Evolutionary conservation across 2,888 invertebrate genomes (phyloP).

Genomic region (Orchestes rusci): DNA sequence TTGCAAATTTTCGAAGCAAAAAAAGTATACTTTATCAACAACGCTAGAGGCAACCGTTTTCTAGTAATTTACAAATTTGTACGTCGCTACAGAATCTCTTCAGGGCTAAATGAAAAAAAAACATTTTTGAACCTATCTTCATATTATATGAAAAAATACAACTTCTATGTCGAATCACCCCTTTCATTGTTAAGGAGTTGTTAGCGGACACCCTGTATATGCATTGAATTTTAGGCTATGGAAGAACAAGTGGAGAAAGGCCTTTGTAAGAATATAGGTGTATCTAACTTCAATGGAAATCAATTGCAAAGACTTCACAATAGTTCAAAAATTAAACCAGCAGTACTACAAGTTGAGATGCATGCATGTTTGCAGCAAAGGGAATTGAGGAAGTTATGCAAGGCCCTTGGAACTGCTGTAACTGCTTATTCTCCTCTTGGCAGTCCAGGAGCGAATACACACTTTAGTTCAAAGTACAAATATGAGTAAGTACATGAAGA

Average conservation of each 20-base stretch:
- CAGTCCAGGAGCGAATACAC: slow-evolving; percentile 60
- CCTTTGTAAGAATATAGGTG: slow-evolving; percentile 60
- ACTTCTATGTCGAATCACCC: no score
- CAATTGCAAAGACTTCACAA: slow-evolving; percentile 61
- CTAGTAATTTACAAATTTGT: no score
- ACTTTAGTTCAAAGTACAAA: slow-evolving; percentile 56
- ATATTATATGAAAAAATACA: no score
- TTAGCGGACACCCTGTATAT: no score
- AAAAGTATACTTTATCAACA: no score
- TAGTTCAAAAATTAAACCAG: slow-evolving; percentile 57
- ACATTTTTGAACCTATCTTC: no score
- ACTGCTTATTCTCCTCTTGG: slow-evolving; percentile 68
- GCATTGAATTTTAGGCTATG: no score
- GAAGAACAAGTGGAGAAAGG: slow-evolving; percentile 59
- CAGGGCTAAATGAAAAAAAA: no score
- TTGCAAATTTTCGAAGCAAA: no score
- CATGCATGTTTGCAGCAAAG: slow-evolving; percentile 69
- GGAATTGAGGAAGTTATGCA: slow-evolving; percentile 55
- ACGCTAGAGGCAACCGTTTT: no score
- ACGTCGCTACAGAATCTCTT: no score
- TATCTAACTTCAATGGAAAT: slow-evolving; percentile 69
- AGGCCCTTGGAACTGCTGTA: slow-evolving; percentile 53
- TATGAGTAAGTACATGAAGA: slow-evolving; percentile 51
- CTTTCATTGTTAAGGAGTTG: no score
- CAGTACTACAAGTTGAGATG: slow-evolving; percentile 67